Evolutionary conservation across 2,113 vertebrate genomes (phyloP), one percentile per base, ranked within the genome.

Genomic region (Ciconia stormi): DNA sequence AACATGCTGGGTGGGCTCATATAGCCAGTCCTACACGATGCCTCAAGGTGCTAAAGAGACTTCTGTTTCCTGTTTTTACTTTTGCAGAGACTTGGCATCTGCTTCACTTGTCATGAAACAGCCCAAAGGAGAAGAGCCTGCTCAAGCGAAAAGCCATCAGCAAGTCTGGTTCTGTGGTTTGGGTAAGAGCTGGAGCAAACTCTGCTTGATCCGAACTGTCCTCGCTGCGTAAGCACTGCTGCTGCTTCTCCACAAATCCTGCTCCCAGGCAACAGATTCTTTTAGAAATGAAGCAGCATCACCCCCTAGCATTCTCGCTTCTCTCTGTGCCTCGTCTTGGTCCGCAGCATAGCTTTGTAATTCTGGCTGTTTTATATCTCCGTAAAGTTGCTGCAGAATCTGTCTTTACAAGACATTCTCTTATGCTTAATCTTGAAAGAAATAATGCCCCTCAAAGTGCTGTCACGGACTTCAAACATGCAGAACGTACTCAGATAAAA

Each of bases 1-100:
- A 46, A 26, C 42, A 7, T 63, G 30, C 63, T 88, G 93, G 82
- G 92, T 85, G 11, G 38, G 90, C 36, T 82, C 61, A 2, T 23
- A 5, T 13, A 20, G 30, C 16, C 77, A 15, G 16, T 3, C 12
- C 5, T 1, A 2, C 4, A 0, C 0, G 2, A 16, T 25, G 29
- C 38, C 59, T 26, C 4, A 1, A 21, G 29, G 38, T 16, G n/a
- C 47, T 12, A 3, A n/a, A 42, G 13, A 26, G 23, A 32, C 23
- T 81, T 27, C 34, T 20, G 6, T 2, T 46, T 47, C 62, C 62
- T 69, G 29, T 4, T 40, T 73, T 61, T 52, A 2, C 65, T 86
- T 42, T 46, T 47, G 47, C 52, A 82, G 40, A 69, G 92, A 16
- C 32, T 76, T 96, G 85, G 56, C 46, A 29, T 95, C 89, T 2